These are phyloP conservation scores for Chaetorhynchus papuensis DNA, from an alignment of 2,113 vertebrate species.

Conservation along the genomic window DNA sequence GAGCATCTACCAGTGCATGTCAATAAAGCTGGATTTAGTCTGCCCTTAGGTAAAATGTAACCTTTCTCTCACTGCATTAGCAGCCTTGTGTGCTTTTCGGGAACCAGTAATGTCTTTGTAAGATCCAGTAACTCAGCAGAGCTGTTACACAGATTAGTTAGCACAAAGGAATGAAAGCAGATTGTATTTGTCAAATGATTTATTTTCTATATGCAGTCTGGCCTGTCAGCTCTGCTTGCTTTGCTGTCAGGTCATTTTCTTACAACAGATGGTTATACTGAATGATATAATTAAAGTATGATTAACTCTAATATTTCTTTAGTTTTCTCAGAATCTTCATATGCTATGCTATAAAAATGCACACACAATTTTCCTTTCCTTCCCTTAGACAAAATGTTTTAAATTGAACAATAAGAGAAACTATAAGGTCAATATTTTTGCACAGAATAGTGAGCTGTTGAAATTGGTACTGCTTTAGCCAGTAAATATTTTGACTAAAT, in stretches of 20 bases:
- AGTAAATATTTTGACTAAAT: neutral
- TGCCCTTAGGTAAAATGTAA: conserved; percentile 21
- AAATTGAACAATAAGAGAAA: neutral
- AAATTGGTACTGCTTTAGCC: neutral
- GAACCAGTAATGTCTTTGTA: neutral
- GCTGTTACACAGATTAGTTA: conserved; percentile 11
- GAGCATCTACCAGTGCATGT: neutral
- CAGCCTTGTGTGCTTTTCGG: neutral
- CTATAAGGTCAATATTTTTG: neutral
- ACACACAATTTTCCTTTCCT: neutral
- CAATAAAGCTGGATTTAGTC: conserved; percentile 30
- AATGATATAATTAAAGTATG: conserved; percentile 23
- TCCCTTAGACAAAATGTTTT: neutral
- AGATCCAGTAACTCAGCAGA: conserved; percentile 26
- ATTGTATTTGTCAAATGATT: conserved; percentile 46
- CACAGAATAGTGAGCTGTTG: neutral
- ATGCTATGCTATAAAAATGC: neutral
- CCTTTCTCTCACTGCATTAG: conserved; percentile 29
- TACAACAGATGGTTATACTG: neutral
- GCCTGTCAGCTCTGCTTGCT: neutral
- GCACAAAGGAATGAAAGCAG: conserved; percentile 9
- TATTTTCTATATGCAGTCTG: neutral
- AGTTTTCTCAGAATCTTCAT: neutral
- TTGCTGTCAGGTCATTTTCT: conserved; percentile 15
- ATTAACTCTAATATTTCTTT: neutral